Conservation (phyloP, 2,797 vertebrate species). For the Thripadectes ignobilis region DNA sequence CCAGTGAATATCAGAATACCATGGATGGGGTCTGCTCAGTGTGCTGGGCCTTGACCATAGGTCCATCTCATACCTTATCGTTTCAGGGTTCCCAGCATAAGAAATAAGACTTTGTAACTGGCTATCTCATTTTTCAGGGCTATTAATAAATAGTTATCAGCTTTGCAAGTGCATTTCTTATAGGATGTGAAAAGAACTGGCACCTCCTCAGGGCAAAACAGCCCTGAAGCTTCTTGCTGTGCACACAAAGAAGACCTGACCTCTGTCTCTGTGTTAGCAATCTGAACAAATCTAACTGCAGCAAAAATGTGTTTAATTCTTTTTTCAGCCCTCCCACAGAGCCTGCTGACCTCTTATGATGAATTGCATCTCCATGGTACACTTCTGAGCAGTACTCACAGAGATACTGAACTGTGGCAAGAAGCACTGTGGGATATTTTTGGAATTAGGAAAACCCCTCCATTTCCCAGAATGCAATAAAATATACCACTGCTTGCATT, state of each 20-base stretch:
- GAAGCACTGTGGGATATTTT: neutral
- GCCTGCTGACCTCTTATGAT: neutral
- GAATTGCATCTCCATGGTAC: neutral
- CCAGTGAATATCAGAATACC: neutral
- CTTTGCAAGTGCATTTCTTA: neutral
- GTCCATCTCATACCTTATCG: neutral
- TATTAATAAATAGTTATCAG: neutral
- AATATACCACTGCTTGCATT: neutral
- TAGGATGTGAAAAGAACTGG: neutral
- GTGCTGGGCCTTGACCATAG: neutral
- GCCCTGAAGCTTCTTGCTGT: neutral
- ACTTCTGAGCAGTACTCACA: neutral
- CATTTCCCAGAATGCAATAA: neutral
- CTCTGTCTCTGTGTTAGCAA: neutral
- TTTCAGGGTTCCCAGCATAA: neutral
- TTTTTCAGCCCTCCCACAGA: neutral
- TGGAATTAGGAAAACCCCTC: neutral
- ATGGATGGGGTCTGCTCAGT: fast-evolving
- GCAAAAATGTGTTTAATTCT: neutral
- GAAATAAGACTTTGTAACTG: neutral
- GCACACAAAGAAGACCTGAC: neutral
- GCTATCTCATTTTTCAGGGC: neutral
- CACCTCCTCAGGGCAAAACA: neutral
- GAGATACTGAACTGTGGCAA: neutral
- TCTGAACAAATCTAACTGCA: neutral